These are phyloP conservation scores for Acanthornis magna DNA, from an alignment of 2,797 vertebrate genomes.

Conservation along the genomic window DNA sequence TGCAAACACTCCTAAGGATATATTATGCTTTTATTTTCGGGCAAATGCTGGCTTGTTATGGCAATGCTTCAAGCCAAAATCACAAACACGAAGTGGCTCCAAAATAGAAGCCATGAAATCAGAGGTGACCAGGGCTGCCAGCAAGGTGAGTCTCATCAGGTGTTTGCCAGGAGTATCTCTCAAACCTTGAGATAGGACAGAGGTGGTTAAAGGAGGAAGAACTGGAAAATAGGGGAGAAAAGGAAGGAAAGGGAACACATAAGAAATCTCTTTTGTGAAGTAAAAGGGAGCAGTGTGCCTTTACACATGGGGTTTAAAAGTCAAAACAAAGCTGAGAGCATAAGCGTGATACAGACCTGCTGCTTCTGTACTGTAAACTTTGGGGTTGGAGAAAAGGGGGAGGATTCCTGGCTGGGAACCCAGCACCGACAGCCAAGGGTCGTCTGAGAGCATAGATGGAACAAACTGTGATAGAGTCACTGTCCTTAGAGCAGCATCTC, in stretches of 20 bases:
- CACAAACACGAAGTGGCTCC: not conserved
- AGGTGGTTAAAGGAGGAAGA: not conserved
- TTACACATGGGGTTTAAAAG: not conserved
- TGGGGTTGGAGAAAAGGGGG: not conserved
- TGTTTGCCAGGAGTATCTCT: not conserved
- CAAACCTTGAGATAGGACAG: not conserved
- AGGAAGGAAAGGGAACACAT: not conserved
- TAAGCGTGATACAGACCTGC: not conserved
- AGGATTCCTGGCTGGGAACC: not conserved
- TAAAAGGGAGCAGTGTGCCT: not conserved
- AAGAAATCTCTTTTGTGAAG: not conserved
- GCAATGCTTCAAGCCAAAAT: not conserved
- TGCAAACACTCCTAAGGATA: not conserved
- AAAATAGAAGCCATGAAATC: not conserved
- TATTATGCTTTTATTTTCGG: not conserved
- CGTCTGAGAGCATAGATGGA: not conserved
- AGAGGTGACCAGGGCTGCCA: not conserved
- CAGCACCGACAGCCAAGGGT: not conserved
- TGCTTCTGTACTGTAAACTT: not conserved
- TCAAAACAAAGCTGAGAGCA: not conserved
- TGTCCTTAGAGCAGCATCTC: not conserved
- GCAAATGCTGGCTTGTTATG: not conserved
- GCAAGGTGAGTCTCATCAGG: not conserved
- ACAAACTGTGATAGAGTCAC: not conserved
- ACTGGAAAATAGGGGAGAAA: not conserved